Percentiles rank a stretch among this genome's conserved stretches.
These are phyloP conservation scores for Mastomys natalensis DNA, from an alignment of 2,113 vertebrate genomes.

Conservation along the genomic window DNA sequence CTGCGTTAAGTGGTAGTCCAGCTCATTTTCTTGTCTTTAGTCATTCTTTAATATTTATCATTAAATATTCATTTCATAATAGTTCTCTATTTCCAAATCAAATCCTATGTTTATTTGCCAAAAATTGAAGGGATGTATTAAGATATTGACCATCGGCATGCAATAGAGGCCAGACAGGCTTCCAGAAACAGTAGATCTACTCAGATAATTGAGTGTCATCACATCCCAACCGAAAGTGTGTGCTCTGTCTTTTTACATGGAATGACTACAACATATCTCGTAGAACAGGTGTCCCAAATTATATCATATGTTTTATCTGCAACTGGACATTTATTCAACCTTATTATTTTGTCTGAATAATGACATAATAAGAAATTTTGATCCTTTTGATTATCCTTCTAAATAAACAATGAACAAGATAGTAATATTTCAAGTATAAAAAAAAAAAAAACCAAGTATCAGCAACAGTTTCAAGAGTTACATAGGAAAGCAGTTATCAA, in stretches of 20 bases:
- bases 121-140: background rate
- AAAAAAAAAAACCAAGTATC: constrained; percentile 2
- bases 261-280: constrained; percentile 20
- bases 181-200: background rate
- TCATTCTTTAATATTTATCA: constrained; percentile 22
- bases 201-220: background rate
- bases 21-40: background rate
- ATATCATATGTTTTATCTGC: background rate
- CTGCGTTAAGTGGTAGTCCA: background rate
- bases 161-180: background rate
- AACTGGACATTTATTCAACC: background rate
- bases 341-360: constrained; percentile 56
- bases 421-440: constrained; percentile 9
- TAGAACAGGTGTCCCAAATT: background rate
- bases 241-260: background rate
- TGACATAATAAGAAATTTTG: constrained; percentile 24
- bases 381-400: background rate
- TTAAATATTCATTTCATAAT: constrained; percentile 15
- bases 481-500: constrained; percentile 24
- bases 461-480: constrained; percentile 11
- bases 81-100: background rate
- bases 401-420: constrained; percentile 30
- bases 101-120: background rate
- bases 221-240: background rate
- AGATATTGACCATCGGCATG: background rate